Conservation (phyloP, 2,888 invertebrate species). For the Sinohyriopsis cumingii region DNA sequence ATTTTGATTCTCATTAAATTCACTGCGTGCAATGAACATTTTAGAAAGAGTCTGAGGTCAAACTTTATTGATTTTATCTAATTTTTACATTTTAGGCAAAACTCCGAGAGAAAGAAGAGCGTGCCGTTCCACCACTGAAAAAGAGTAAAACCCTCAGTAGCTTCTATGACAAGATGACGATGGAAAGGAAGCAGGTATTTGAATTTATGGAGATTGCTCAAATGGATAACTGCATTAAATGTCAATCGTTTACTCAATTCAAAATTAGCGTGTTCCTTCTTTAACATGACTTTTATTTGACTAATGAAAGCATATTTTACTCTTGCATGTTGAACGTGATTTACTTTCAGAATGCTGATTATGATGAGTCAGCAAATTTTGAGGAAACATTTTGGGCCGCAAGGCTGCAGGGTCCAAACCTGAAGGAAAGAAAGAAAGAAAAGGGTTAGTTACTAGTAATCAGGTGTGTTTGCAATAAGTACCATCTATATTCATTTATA, state of each 20-base stretch:
- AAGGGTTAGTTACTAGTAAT: background rate
- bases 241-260: background rate
- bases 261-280: background rate
- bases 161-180: constrained; percentile 32
- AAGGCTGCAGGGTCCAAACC: constrained; percentile 20
- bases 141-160: constrained; percentile 36
- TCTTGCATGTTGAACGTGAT: background rate
- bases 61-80: background rate
- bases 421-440: constrained; percentile 7
- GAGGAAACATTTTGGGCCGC: constrained; percentile 29
- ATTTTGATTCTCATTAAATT: too few relatives aligned
- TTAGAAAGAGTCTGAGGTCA: background rate
- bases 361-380: constrained; percentile 19
- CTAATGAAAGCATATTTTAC: too few relatives aligned
- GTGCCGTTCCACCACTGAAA: constrained; percentile 12
- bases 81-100: background rate
- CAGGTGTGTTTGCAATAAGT: background rate
- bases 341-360: constrained; percentile 18
- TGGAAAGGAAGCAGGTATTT: constrained; percentile 16
- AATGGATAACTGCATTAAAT: background rate
- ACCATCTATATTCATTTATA: background rate
- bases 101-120: background rate
- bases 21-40: too few relatives aligned
- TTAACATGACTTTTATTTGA: too few relatives aligned
- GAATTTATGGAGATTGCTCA: constrained; percentile 12